Conservation (phyloP, 2,888 invertebrate species). For the Camponotus fellah region DNA sequence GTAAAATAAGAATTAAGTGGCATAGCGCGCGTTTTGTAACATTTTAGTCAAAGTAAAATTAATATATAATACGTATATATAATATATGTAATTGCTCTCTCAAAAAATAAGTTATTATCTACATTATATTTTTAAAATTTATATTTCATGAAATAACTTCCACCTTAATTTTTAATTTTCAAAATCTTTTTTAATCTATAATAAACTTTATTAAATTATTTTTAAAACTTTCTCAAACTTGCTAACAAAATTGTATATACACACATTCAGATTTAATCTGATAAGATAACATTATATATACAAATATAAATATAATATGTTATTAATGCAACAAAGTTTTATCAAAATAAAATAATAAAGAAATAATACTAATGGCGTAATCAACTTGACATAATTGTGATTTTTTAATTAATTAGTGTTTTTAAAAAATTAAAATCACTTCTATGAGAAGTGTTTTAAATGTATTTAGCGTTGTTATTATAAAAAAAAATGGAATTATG, state of each 20-base stretch:
- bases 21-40: too few species aligned
- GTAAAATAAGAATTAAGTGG: too few species aligned
- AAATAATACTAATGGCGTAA: background rate
- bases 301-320: background rate
- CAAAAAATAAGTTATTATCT: background rate
- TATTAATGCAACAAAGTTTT: background rate
- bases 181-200: background rate
- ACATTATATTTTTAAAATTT: background rate
- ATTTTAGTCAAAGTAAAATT: background rate
- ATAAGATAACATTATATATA: background rate
- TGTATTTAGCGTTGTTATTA: conserved; percentile 11
- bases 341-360: background rate
- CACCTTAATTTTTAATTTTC: background rate
- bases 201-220: background rate
- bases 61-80: background rate
- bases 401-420: background rate
- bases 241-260: background rate
- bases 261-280: background rate
- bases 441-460: background rate
- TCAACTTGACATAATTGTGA: background rate
- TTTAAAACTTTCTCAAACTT: background rate
- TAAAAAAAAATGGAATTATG: background rate
- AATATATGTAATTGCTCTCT: background rate
- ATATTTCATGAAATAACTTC: background rate
- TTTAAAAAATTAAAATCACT: background rate